Evolutionary conservation across 1,140 invertebrate species (phyloP).

Genomic region (Lasaia peninsularis): DNA sequence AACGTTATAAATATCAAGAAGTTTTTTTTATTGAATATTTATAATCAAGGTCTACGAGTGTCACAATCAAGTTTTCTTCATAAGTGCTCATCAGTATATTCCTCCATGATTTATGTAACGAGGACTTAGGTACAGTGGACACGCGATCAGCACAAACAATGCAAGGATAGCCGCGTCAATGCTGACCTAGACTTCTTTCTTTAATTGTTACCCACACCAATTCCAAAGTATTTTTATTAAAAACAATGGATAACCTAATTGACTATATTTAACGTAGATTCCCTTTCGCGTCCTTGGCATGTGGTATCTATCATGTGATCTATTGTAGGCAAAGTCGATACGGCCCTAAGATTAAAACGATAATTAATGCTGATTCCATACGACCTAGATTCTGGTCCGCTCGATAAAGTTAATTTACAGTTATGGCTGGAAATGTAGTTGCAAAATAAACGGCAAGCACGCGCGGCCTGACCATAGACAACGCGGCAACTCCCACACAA

Average conservation of each 20-base stretch:
- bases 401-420: conserved; percentile 76
- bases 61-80: conserved; percentile 24
- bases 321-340: conserved; percentile 69
- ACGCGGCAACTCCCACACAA: conserved; percentile 60
- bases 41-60: conserved; percentile 26
- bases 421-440: conserved; percentile 75
- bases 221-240: conserved; percentile 42
- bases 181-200: conserved; percentile 70
- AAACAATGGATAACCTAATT: conserved; percentile 64
- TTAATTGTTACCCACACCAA: conserved; percentile 60
- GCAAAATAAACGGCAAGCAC: conserved; percentile 69
- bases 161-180: conserved; percentile 61
- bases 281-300: conserved; percentile 70
- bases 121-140: conserved; percentile 62
- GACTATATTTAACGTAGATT: conserved; percentile 35
- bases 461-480: conserved; percentile 71
- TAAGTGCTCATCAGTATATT: conserved; percentile 33
- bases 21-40: conserved; percentile 4
- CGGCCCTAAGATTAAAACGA: conserved; percentile 72
- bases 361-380: conserved; percentile 77
- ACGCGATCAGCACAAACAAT: conserved; percentile 69
- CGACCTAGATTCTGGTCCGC: conserved; percentile 69
- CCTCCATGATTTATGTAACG: conserved; percentile 70
- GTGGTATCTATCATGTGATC: conserved; percentile 73
- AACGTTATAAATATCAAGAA: conserved; percentile 4